A percentile compares a stretch with the other conserved stretches of the same genome.
These are phyloP conservation scores for Plecotus auritus DNA, from an alignment of 2,113 vertebrate species.

Conservation along the genomic window DNA sequence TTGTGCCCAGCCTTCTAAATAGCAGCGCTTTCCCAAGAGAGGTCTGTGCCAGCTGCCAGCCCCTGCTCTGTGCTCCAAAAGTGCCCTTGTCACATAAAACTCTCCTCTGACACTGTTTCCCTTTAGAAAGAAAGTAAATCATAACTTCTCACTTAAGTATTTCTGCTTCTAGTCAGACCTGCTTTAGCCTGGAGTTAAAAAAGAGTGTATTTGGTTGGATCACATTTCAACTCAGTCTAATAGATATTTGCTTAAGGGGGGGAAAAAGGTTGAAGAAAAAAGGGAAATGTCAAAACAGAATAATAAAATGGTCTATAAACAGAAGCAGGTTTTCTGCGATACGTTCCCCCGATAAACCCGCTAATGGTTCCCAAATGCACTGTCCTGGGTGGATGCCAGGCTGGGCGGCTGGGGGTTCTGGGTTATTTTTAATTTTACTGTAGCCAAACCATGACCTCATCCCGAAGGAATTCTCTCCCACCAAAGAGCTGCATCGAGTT, in stretches of 20 bases:
- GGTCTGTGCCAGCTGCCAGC: not conserved
- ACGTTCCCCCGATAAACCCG: conserved; percentile 83
- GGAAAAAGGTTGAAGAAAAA: conserved; percentile 79
- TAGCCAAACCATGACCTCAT: conserved; percentile 85
- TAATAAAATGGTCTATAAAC: conserved; percentile 86
- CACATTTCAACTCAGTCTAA: conserved; percentile 80
- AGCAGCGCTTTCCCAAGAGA: not conserved
- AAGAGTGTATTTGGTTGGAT: conserved; percentile 74
- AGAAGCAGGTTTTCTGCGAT: conserved; percentile 87
- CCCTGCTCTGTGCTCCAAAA: not conserved
- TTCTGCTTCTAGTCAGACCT: conserved; percentile 75
- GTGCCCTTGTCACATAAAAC: conserved; percentile 66
- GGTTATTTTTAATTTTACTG: conserved; percentile 87
- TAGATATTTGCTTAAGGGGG: conserved; percentile 82
- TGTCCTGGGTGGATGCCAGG: conserved; percentile 79
- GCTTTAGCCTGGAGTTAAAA: conserved; percentile 71
- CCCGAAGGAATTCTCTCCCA: conserved; percentile 83
- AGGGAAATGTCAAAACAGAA: conserved; percentile 85
- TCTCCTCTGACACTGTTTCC: conserved; percentile 65
- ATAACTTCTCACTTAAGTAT: conserved; percentile 72
- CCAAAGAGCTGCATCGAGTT: conserved; percentile 86
- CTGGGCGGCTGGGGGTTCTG: conserved; percentile 70
- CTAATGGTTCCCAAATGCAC: conserved; percentile 89
- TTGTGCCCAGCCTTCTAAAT: not conserved
- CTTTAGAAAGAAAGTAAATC: conserved; percentile 73